Evolutionary conservation across 2,113 vertebrate genomes (phyloP).

Genomic region (Calonectris borealis): DNA sequence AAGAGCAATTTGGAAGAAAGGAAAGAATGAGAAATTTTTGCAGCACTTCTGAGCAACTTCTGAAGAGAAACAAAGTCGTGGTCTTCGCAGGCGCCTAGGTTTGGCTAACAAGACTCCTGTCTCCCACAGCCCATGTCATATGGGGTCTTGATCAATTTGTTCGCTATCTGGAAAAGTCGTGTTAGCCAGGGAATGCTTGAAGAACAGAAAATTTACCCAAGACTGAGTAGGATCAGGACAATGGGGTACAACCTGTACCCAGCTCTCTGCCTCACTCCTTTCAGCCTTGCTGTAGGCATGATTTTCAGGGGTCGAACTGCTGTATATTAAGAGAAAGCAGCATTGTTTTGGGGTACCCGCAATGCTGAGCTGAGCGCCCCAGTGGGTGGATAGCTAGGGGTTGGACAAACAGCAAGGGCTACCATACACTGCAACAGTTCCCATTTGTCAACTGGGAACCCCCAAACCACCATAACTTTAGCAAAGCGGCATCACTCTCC

Average conservation of each 20-base stretch:
- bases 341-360: neutral
- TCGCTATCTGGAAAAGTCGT: neutral
- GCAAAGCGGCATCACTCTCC: neutral
- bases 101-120: neutral
- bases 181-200: neutral
- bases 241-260: neutral
- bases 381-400: neutral
- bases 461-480: neutral
- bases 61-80: neutral
- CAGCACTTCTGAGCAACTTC: neutral
- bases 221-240: neutral
- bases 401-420: neutral
- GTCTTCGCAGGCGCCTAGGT: neutral
- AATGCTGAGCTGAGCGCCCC: neutral
- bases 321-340: neutral
- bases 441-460: fast-evolving
- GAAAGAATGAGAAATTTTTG: neutral
- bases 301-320: neutral
- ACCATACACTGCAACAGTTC: neutral
- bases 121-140: neutral
- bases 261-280: neutral
- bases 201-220: neutral
- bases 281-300: neutral
- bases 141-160: neutral
- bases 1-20: neutral